phyloP scores from a whole-genome alignment of 2,888 invertebrate genomes.

The Epirrhoe tristata region DNA sequence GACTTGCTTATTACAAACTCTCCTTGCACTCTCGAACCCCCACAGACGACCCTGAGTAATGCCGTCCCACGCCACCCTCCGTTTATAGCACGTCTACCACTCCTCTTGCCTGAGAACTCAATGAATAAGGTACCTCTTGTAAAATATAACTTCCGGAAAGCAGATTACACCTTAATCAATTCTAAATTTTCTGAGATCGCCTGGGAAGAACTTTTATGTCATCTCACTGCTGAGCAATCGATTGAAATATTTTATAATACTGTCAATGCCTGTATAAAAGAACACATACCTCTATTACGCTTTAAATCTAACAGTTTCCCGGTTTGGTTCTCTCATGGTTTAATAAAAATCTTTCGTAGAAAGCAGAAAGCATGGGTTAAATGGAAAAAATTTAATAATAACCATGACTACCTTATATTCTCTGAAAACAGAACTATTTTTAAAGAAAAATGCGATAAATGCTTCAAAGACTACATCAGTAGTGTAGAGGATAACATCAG shows the following conservation, averaged over 20 bases:
- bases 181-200: neutral
- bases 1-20: conserved; percentile 11
- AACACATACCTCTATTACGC: neutral
- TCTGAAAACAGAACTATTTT: neutral
- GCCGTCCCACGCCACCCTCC: neutral
- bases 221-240: neutral
- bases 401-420: neutral
- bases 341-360: neutral
- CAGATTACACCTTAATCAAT: neutral
- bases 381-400: conserved; percentile 3
- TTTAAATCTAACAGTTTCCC: neutral
- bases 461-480: neutral
- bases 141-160: conserved; percentile 9
- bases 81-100: neutral
- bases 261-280: neutral
- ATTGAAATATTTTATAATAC: conserved; percentile 4
- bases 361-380: conserved; percentile 2
- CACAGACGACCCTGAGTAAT: neutral
- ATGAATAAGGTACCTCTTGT: neutral
- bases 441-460: neutral
- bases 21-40: neutral
- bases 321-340: neutral
- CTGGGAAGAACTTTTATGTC: neutral
- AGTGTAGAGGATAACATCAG: neutral
- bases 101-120: neutral